Evolutionary conservation across 2,797 vertebrate species (phyloP), one percentile per base, ranked within the genome.

Genomic region (Chiloscyllium punctatum): DNA sequence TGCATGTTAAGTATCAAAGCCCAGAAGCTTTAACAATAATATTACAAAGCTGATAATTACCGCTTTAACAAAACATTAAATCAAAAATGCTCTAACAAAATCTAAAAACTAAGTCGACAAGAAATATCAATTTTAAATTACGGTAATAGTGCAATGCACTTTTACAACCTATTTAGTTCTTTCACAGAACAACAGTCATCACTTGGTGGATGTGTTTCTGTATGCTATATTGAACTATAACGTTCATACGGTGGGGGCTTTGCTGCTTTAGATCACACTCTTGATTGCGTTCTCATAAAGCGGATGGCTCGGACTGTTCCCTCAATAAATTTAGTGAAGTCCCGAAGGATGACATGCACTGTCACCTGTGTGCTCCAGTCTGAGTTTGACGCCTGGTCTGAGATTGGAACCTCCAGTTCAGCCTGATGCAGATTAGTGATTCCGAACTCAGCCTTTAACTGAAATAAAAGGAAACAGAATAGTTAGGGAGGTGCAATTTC

Each of bases 261-360:
- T 37, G 66, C 69, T 94, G 91, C 37, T 37, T 94, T 27, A 42
- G 66, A 69, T 94, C 91, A 94, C n/a, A 48, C 18, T 11, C 7
- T 94, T 11, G n/a, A 23, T 48, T 25, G 62, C 27, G 91, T 23
- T 68, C 21, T 71, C 62, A 94, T 42, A 66, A 94, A 94, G 0
- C 96, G 96, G 37, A 99, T 1, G 0, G 97, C 97, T 86, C 98
- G 97, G 96, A 96, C 96, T 1, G 97, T 96, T 5, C 97, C 97
- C 25, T 97, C 96, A 96, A 99, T 97, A 97, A 98, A 99, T 0
- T 95, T 21, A 90, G 96, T 96, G 86, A 98, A 97, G 15, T 97
- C 96, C 48, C 96, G 96, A 95, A 99, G n/a, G n/a, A n/a, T n/a
- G n/a, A n/a, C n/a, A n/a, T n/a, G n/a, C n/a, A n/a, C n/a, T n/a